A percentile compares a stretch with the other conserved stretches of the same genome.
Evolutionary conservation across 1,140 invertebrate species (phyloP).

Genomic region (Drosophila carrolli): DNA sequence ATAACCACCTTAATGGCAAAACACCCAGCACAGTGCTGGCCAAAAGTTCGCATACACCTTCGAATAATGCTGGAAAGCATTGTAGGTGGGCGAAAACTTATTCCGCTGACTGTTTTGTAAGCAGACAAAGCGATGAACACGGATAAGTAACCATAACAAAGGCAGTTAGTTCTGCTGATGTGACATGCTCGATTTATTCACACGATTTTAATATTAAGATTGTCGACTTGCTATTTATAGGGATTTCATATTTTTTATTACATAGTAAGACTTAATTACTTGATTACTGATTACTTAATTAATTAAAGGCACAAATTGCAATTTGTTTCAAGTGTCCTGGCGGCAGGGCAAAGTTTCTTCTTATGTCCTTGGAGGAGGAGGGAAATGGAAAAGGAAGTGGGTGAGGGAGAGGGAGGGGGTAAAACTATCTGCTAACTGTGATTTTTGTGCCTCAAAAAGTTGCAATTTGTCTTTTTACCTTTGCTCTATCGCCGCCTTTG

Average conservation of each 20-base stretch:
- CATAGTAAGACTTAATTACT: not conserved
- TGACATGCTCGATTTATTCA: slow-evolving; percentile 39
- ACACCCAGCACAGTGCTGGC: slow-evolving; percentile 19
- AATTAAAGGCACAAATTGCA: slow-evolving; percentile 73
- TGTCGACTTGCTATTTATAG: not conserved
- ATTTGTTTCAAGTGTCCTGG: slow-evolving; percentile 77
- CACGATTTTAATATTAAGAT: slow-evolving; percentile 35
- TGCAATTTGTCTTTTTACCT: slow-evolving; percentile 74
- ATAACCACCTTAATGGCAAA: slow-evolving; percentile 43
- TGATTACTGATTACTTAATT: too few species aligned
- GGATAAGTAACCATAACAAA: slow-evolving; percentile 36
- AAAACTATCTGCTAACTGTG: slow-evolving; percentile 73
- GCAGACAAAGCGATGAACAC: slow-evolving; percentile 32
- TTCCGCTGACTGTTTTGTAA: slow-evolving; percentile 5
- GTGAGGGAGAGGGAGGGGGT: slow-evolving; percentile 2
- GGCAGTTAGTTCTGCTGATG: slow-evolving; percentile 38
- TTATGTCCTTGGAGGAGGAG: slow-evolving; percentile 14
- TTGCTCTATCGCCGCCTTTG: slow-evolving; percentile 25
- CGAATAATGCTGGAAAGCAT: too few species aligned
- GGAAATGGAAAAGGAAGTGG: not conserved
- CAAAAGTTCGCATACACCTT: not conserved
- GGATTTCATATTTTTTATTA: not conserved
- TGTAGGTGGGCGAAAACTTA: slow-evolving; percentile 4
- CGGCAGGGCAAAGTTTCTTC: slow-evolving; percentile 64
- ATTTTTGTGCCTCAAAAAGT: slow-evolving; percentile 67